Evolutionary conservation across 2,888 invertebrate species (phyloP).

Genomic region (Amorpha juglandis): DNA sequence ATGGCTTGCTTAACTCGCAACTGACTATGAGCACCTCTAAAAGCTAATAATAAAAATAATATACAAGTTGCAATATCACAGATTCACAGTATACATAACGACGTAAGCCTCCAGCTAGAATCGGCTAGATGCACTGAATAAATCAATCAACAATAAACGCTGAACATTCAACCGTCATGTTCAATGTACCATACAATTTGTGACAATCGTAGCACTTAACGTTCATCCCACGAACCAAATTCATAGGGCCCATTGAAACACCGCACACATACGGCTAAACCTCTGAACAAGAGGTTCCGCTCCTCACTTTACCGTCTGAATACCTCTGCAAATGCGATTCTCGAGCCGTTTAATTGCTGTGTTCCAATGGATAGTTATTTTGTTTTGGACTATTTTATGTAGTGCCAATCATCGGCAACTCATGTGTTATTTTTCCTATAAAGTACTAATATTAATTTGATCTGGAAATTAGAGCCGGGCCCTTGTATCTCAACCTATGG

Average conservation of each 20-base stretch:
- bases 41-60: too few species aligned
- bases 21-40: too few species aligned
- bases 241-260: not conserved
- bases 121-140: too few species aligned
- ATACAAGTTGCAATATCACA: too few species aligned
- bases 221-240: not conserved
- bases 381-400: not conserved
- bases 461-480: too few species aligned
- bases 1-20: too few species aligned
- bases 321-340: not conserved
- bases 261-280: not conserved
- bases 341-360: not conserved
- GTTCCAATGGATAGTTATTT: not conserved
- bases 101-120: not conserved
- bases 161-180: not conserved
- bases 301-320: not conserved
- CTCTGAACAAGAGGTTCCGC: not conserved
- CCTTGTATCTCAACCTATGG: too few species aligned
- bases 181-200: not conserved
- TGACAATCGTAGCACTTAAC: constrained; percentile 7
- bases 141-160: not conserved
- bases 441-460: too few species aligned
- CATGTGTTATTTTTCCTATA: too few species aligned
- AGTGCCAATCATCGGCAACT: too few species aligned
- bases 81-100: not conserved